A percentile compares a stretch with the other conserved stretches of the same genome.
Evolutionary conservation across 2,113 vertebrate genomes (phyloP).

Genomic region (Xyrauchen texanus): DNA sequence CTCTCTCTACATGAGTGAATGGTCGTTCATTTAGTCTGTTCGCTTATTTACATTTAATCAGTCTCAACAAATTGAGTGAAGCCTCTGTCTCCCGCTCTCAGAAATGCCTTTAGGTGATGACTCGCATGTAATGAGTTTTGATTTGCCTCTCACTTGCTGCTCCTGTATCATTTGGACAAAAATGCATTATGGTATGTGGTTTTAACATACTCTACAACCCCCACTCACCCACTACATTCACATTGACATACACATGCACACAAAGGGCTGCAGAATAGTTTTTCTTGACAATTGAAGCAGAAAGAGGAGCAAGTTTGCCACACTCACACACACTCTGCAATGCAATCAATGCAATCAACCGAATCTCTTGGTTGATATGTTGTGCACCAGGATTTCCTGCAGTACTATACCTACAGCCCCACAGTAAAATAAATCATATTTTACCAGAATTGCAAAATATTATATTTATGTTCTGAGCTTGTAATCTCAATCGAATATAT

Average conservation of each 20-base stretch:
- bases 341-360: neutral
- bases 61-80: conserved; percentile 34
- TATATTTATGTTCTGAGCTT: no score
- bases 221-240: neutral
- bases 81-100: conserved; percentile 1
- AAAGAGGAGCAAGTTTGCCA: neutral
- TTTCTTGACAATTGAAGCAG: neutral
- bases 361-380: neutral
- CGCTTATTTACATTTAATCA: conserved; percentile 27
- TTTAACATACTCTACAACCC: neutral
- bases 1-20: neutral
- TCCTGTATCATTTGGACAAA: conserved; percentile 1
- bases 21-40: conserved; percentile 14
- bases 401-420: no score
- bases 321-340: neutral
- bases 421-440: no score
- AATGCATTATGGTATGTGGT: conserved; percentile 21
- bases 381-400: neutral
- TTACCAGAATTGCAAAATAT: no score
- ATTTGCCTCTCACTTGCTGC: conserved; percentile 11
- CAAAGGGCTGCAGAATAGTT: neutral
- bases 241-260: neutral
- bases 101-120: conserved; percentile 12
- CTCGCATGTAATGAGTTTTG: conserved; percentile 28
- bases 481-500: no score